A percentile compares a stretch with the other conserved stretches of the same genome.
Evolutionary conservation across 2,113 vertebrate species (phyloP).

Genomic region (Gymnarchus niloticus): DNA sequence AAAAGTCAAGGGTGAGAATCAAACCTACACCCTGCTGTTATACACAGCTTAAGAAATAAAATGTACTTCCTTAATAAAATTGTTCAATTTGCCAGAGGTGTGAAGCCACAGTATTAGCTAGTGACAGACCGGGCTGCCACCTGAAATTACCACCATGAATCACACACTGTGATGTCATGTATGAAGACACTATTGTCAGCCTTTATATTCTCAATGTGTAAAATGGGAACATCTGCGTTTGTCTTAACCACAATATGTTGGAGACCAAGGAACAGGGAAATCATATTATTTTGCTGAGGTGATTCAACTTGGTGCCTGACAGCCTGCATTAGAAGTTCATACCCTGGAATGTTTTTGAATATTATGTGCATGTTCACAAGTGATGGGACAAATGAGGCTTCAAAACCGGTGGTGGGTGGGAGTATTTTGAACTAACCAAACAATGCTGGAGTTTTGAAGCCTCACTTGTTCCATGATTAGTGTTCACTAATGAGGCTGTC

Average conservation of each 20-base stretch:
- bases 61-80: background rate
- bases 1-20: background rate
- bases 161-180: background rate
- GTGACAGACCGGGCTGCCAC: background rate
- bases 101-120: background rate
- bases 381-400: too few relatives aligned
- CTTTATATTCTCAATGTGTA: background rate
- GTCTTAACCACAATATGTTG: background rate
- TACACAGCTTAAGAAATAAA: background rate
- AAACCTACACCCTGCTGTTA: background rate
- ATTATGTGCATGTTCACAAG: too few relatives aligned
- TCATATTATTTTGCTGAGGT: background rate
- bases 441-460: too few relatives aligned
- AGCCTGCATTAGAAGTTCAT: background rate
- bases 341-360: background rate
- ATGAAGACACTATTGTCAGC: background rate
- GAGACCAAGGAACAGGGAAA: background rate
- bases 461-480: too few relatives aligned
- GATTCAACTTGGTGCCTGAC: background rate
- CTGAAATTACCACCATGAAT: background rate
- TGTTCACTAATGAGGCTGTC: too few relatives aligned
- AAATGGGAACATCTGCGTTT: background rate
- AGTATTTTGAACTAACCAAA: too few relatives aligned
- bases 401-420: too few relatives aligned
- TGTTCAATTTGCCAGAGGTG: background rate